Percentiles rank a stretch among this genome's conserved stretches.
Conservation (phyloP, 1,140 invertebrate genomes). For the Penaeus chinensis region DNA sequence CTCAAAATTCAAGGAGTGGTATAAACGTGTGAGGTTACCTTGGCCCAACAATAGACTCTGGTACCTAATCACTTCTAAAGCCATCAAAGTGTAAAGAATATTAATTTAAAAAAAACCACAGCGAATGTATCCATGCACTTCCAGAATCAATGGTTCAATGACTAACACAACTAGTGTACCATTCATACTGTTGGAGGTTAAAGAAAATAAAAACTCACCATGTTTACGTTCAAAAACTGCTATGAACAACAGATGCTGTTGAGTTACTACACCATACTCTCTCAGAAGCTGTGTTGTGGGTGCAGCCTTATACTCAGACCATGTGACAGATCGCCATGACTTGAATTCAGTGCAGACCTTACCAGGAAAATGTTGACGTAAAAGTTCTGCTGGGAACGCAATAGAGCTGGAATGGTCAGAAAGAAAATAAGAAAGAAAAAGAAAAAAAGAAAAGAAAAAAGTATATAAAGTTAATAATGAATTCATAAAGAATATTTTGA, state of each 20-base stretch:
- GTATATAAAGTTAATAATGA: not conserved
- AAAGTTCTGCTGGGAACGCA: conserved; percentile 48
- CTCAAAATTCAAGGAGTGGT: too few relatives aligned
- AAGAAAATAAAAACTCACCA: conserved; percentile 69
- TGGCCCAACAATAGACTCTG: too few relatives aligned
- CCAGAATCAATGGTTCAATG: too few relatives aligned
- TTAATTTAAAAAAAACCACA: too few relatives aligned
- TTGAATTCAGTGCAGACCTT: conserved; percentile 74
- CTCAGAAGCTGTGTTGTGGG: conserved; percentile 71
- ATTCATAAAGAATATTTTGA: not conserved
- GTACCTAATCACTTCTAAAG: too few relatives aligned
- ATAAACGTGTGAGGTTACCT: too few relatives aligned
- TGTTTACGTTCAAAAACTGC: conserved; percentile 75
- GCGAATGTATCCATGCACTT: too few relatives aligned
- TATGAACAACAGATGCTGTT: conserved; percentile 68
- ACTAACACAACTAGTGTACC: too few relatives aligned
- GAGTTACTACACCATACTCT: conserved; percentile 72
- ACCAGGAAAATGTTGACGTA: conserved; percentile 68
- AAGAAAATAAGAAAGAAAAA: not conserved
- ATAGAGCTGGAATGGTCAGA: conserved; percentile 53
- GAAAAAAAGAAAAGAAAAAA: not conserved
- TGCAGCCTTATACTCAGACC: conserved; percentile 74
- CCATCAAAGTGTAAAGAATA: too few relatives aligned
- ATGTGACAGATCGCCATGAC: conserved; percentile 78
- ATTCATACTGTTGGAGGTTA: too few relatives aligned